Conservation (phyloP, 2,888 invertebrate species). For the Baronia brevicornis region DNA sequence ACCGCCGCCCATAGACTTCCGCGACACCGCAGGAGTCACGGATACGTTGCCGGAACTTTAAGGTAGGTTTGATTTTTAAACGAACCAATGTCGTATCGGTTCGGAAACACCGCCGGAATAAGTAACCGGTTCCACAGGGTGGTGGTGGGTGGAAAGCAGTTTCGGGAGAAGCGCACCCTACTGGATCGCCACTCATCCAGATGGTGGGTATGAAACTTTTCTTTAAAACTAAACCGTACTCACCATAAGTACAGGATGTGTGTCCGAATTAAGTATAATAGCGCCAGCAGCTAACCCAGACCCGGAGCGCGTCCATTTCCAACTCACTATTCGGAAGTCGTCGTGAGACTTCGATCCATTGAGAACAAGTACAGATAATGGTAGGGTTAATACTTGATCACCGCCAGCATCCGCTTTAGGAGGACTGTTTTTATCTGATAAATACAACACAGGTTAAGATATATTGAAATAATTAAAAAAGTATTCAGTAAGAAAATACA, state of each 20-base stretch:
- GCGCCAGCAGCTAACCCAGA: conserved; percentile 88
- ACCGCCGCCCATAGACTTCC: too few species aligned
- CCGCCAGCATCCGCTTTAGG: conserved; percentile 94
- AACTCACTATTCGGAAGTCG: conserved; percentile 89
- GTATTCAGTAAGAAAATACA: too few species aligned
- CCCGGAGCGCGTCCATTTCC: conserved; percentile 87
- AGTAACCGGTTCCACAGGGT: too few species aligned
- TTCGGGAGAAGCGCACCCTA: too few species aligned
- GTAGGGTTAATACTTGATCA: conserved; percentile 85
- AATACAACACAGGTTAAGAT: background rate
- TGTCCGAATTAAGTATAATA: conserved; percentile 85
- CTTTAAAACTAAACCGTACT: conserved; percentile 11
- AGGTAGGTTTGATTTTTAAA: too few species aligned
- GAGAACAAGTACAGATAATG: conserved; percentile 83
- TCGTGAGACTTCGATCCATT: conserved; percentile 92
- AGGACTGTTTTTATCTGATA: conserved; percentile 88
- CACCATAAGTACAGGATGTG: conserved; percentile 80
- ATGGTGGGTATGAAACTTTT: background rate
- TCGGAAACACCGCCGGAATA: too few species aligned
- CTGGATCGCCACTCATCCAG: too few species aligned
- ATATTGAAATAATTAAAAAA: background rate
- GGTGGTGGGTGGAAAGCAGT: too few species aligned
- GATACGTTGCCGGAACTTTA: too few species aligned
- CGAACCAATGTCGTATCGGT: too few species aligned
- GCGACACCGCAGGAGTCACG: too few species aligned